Conservation (phyloP, 2,888 invertebrate species). For the Drosophila mayaguana region DNA sequence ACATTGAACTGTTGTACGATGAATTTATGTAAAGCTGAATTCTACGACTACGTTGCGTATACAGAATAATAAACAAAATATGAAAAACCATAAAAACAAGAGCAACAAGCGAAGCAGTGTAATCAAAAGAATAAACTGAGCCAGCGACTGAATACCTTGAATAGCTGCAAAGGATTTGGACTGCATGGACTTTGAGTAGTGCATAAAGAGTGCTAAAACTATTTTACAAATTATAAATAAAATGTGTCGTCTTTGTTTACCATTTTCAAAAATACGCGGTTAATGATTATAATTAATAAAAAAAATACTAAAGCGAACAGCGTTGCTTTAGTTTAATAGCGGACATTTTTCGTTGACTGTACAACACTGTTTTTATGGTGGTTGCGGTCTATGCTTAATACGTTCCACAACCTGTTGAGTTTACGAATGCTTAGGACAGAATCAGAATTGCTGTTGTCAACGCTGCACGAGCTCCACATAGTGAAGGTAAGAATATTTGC, state of each 20-base stretch:
- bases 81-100: not conserved
- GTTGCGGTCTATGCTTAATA: not conserved
- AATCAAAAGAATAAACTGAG: slow-evolving; percentile 9
- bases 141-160: slow-evolving; percentile 6
- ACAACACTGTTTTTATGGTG: not conserved
- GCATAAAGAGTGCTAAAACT: no score
- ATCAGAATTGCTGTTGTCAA: not conserved
- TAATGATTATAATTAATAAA: no score
- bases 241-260: slow-evolving; percentile 8
- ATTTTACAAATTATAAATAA: slow-evolving; percentile 4
- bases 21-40: slow-evolving; percentile 64
- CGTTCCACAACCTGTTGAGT: not conserved
- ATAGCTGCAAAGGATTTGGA: not conserved
- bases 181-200: not conserved
- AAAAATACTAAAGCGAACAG: not conserved
- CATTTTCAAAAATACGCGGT: slow-evolving; percentile 1
- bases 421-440: not conserved
- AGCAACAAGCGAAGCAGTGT: slow-evolving; percentile 24
- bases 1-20: slow-evolving; percentile 64
- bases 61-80: slow-evolving; percentile 36
- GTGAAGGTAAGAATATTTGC: not conserved
- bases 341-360: not conserved
- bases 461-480: not conserved
- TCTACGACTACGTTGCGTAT: slow-evolving; percentile 57
- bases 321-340: not conserved